Evolutionary conservation across 2,888 invertebrate species (phyloP), one percentile per base, ranked within the genome.

Genomic region (Melitaea athalia): DNA sequence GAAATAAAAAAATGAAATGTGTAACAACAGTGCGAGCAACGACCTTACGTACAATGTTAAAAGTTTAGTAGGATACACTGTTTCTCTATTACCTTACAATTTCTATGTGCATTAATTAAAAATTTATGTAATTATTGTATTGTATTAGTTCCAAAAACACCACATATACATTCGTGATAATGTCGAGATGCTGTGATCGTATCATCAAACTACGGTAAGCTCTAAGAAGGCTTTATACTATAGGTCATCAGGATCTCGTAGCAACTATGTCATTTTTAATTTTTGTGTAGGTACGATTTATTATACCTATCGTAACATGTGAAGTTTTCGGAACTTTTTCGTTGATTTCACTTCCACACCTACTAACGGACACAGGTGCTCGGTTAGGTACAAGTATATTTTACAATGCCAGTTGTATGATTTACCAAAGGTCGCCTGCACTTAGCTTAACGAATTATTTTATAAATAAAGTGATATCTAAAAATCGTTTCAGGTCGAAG

Each of bases 381-480:
- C 24, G 59, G 45, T 49, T 17, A 55, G 14, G 33, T 66, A 55
- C 50, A 45, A 52, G 45, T 45, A 60, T 53, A 60, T 45, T 45
- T 65, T 17, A 17, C 43, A 45, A 60, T 65, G 59, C 53, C 52
- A 52, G 43, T 55, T 24, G 38, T 60, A 53, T 55, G 45, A 42
- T 15, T 50, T 59, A 60, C 63, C 63, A 42, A 69, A 69, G 55
- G 61, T 64, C 71, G 59, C 31, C 61, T 62, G 66, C 47, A 63
- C 45, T 62, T 60, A 15, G 38, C 43, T 52, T 49, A 61, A 60
- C 49, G 43, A 71, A 65, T 67, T 59, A 59, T 38, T 24, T 55
- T 65, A 64, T 63, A 69, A 69, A 64, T 43, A 57, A 69, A 64
- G 33, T 64, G 59, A 63, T 60, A 63, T 59, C 55, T 57, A 63